A percentile compares a stretch with the other conserved stretches of the same genome.
phyloP scores from a whole-genome alignment of 2,888 invertebrate species.

The Hemistola chrysoprasaria region DNA sequence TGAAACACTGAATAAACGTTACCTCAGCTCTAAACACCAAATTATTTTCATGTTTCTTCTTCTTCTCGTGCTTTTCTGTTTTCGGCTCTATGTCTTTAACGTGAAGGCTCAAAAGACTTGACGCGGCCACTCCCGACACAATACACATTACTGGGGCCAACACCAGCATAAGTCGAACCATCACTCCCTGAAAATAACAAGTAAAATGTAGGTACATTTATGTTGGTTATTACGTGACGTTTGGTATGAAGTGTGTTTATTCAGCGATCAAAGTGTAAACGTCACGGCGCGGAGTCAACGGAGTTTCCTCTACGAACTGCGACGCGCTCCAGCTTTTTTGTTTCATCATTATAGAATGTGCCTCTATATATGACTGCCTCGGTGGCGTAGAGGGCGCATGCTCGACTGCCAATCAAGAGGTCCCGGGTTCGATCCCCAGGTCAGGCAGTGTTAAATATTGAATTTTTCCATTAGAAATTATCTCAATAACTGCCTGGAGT shows the following conservation, averaged over 20 bases:
- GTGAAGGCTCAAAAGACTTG: conserved; percentile 91
- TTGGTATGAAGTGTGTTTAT: conserved; percentile 1
- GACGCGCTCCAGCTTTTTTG: conserved; percentile 62
- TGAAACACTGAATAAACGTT: too few species aligned
- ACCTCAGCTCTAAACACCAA: conserved; percentile 91
- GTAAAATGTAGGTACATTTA: conserved; percentile 22
- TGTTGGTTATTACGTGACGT: conserved; percentile 5
- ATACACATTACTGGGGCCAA: conserved; percentile 99
- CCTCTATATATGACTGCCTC: too few species aligned
- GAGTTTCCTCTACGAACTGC: conserved; percentile 63
- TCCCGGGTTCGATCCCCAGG: too few species aligned
- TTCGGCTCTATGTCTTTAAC: conserved; percentile 90
- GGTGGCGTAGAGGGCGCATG: too few species aligned
- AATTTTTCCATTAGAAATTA: too few species aligned
- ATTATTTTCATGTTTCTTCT: conserved; percentile 86
- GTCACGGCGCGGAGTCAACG: conserved; percentile 75
- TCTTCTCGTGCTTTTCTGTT: conserved; percentile 85
- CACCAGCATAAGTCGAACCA: conserved; percentile 99
- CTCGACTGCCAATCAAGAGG: too few species aligned
- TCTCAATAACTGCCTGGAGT: too few species aligned
- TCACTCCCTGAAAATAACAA: conserved; percentile 89
- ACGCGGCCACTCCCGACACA: conserved; percentile 96
- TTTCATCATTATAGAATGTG: conserved; percentile 57
- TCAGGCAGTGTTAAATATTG: too few species aligned
- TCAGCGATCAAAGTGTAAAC: conserved; percentile 86